Conservation (phyloP, 2,113 vertebrate species). For the Apaloderma vittatum region DNA sequence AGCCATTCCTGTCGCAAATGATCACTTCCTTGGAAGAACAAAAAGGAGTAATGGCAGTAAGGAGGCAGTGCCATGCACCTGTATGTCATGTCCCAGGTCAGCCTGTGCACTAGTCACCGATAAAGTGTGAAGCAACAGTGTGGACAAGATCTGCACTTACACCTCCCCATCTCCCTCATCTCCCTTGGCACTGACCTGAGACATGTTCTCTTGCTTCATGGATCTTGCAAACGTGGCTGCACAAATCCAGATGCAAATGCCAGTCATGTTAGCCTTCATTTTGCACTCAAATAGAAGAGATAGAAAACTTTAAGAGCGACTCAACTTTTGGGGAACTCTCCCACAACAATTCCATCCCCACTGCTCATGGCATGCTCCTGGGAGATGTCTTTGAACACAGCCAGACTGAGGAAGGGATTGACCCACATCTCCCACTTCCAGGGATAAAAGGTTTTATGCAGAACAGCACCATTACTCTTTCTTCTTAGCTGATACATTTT, state of each 20-base stretch:
- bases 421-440: background rate
- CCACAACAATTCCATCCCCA: background rate
- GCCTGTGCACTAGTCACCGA: no score
- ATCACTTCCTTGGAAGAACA: background rate
- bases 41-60: background rate
- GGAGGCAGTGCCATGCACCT: background rate
- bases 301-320: background rate
- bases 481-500: background rate
- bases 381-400: background rate
- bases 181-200: background rate
- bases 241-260: background rate
- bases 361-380: background rate
- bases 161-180: background rate
- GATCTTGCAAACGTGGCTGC: background rate
- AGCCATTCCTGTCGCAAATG: accelerated
- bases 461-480: background rate
- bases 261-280: background rate
- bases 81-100: background rate
- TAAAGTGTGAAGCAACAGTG: background rate
- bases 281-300: background rate
- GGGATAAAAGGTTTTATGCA: background rate
- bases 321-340: background rate
- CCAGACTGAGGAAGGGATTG: background rate
- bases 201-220: background rate
- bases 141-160: background rate